These are phyloP conservation scores for Micromys minutus DNA, from an alignment of 2,113 vertebrate species.

Conservation along the genomic window DNA sequence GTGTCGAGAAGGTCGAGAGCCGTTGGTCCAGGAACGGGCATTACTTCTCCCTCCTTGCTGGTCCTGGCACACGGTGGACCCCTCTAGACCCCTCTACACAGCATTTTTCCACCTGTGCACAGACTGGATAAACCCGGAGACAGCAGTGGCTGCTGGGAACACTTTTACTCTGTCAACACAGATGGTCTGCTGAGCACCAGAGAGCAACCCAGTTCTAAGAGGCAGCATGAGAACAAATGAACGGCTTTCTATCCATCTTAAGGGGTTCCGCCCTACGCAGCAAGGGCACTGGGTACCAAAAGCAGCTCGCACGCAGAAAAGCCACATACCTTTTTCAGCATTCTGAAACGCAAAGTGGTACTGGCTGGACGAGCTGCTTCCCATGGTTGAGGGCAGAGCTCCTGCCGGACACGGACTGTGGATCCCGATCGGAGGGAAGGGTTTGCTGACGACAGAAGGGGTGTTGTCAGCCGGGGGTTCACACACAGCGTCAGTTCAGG, in stretches of 20 bases:
- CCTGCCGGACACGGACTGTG: neutral
- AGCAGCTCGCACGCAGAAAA: neutral
- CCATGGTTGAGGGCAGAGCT: constrained; percentile 73
- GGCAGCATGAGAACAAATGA: neutral
- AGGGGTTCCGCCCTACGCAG: neutral
- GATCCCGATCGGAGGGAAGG: neutral
- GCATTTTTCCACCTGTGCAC: neutral
- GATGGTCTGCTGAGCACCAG: too few relatives aligned
- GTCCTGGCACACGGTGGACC: neutral
- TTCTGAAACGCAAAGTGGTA: constrained; percentile 79
- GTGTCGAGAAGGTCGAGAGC: neutral
- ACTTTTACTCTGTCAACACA: neutral
- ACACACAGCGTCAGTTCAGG: neutral
- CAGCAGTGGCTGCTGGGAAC: too few relatives aligned
- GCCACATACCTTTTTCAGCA: constrained; percentile 81
- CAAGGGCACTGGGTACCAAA: neutral
- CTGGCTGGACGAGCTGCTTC: constrained; percentile 79
- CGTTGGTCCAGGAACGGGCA: neutral
- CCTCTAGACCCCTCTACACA: too few relatives aligned
- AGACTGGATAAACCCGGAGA: neutral
- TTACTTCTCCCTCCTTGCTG: neutral
- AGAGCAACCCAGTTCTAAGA: neutral
- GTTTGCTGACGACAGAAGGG: neutral
- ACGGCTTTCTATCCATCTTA: neutral
- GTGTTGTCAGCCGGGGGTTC: neutral